Base-by-base conservation (phyloP, 2,888 invertebrate species). In the Flexamia atlantica region DNA sequence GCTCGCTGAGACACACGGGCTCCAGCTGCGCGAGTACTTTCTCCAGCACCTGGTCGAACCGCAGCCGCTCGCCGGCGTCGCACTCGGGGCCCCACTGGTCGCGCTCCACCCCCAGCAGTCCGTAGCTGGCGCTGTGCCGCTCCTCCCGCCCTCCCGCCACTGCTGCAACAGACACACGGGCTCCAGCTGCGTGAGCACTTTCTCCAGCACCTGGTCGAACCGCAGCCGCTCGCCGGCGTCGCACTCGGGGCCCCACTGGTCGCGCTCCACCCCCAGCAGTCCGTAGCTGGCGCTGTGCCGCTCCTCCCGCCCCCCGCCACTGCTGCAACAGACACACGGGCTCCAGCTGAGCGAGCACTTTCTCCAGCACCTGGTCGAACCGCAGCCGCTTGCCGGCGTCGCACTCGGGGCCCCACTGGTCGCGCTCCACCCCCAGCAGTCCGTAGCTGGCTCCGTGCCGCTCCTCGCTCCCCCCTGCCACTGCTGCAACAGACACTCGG, bases 1-100 rank as follows among this genome's bases (percentile, higher is more conserved):
- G 98, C 90, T 99, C 99, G 30, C 97, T 96, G 86, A 98, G 92
- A 89, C 98, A 98, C 83, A 98, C 94, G 3, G 96, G 96, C 89
- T 98, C 98, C 86, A 99, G 92, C 89, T 97, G 95, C 20, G 95
- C 95, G 84, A 99, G 92, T 81, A 98, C 96, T 90, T 95, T 94
- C 89, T 97, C 97, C 84, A 97, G 91, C 80, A 96, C 92, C 85
- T 95, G 92, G 89, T 95, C 95, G 87, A 92, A 93, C 70, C 91
- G 90, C 84, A 91, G 90, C 32, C 93, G 90, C 88, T 94, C 94
- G 5, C 91, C 90, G n/a, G 91, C 89, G 85, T 93, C 93, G 0
- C 93, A 91, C 85, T 94, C 94, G 9, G 92, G 91, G 2, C 93
- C 92, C 93, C 94, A 94, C 85, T 91, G 92, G 40, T 94, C 94